These are phyloP conservation scores for Listronotus oregonensis DNA, from an alignment of 1,140 invertebrate genomes.

Conservation along the genomic window DNA sequence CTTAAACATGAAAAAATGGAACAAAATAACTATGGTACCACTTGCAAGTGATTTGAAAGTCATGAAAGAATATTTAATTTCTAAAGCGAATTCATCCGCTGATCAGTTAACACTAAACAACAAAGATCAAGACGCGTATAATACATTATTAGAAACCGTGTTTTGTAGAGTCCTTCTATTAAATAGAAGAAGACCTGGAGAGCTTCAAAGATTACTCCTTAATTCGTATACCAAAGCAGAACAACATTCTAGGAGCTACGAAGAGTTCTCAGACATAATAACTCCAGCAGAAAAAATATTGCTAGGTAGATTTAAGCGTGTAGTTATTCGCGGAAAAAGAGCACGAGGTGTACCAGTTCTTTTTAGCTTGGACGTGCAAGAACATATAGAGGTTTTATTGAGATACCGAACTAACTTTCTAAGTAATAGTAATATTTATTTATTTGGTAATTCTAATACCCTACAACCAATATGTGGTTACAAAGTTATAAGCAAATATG, in stretches of 20 bases:
- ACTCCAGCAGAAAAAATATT: slow-evolving; percentile 30
- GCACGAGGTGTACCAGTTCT: slow-evolving; percentile 33
- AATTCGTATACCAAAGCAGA: slow-evolving; percentile 11
- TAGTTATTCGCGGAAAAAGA: slow-evolving; percentile 38
- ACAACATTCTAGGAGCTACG: slow-evolving; percentile 13
- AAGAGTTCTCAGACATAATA: slow-evolving; percentile 32
- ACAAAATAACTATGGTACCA: no score
- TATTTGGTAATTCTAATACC: slow-evolving; percentile 27
- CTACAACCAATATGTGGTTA: slow-evolving; percentile 13
- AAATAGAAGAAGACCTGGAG: slow-evolving; percentile 45
- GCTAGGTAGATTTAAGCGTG: slow-evolving; percentile 29
- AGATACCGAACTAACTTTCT: slow-evolving; percentile 23
- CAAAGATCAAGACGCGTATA: slow-evolving; percentile 36
- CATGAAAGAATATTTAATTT: slow-evolving; percentile 46
- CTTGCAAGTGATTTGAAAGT: no score
- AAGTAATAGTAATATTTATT: slow-evolving; percentile 28
- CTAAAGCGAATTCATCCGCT: no score
- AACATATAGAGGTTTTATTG: slow-evolving; percentile 21
- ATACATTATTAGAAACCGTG: slow-evolving; percentile 39
- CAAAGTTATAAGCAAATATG: no score
- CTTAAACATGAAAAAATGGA: no score
- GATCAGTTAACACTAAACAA: no score
- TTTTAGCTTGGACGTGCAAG: slow-evolving; percentile 29
- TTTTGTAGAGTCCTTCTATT: slow-evolving; percentile 45
- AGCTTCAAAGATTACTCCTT: slow-evolving; percentile 38